phyloP scores from a whole-genome alignment of 2,888 invertebrate species.

The Eupithecia pulchellata region DNA sequence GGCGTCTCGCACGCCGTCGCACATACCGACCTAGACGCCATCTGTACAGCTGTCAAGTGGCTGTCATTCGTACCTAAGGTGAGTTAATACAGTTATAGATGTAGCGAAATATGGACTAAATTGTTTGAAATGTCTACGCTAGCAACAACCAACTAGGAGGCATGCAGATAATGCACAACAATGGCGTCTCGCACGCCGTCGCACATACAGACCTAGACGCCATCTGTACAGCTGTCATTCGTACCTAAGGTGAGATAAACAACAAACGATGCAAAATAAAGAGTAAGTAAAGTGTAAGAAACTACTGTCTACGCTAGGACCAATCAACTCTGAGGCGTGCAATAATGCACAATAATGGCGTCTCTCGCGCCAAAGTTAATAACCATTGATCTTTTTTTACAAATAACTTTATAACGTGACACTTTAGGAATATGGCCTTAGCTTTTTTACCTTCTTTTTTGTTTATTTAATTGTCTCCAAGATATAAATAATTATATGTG shows the following conservation, averaged over 20 bases:
- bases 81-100: conserved; percentile 35
- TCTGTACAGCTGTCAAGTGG: conserved; percentile 95
- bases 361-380: conserved; percentile 97
- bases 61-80: conserved; percentile 96
- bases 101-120: too few species aligned
- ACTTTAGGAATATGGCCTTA: too few species aligned
- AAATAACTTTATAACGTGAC: too few species aligned
- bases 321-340: conserved; percentile 98
- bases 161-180: conserved; percentile 99
- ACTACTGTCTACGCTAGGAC: conserved; percentile 99
- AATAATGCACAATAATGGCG: conserved; percentile 99
- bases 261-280: too few species aligned
- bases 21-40: conserved; percentile 95
- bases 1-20: conserved; percentile 98
- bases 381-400: too few species aligned
- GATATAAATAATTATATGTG: too few species aligned
- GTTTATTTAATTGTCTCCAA: too few species aligned
- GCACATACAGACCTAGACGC: conserved; percentile 97
- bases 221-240: conserved; percentile 93
- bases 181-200: conserved; percentile 97
- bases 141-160: conserved; percentile 99
- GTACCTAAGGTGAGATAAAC: too few species aligned
- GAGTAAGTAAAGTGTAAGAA: conserved; percentile 95
- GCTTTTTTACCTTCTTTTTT: too few species aligned
- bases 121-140: too few species aligned